Evolutionary conservation across 2,888 invertebrate genomes (phyloP).

Genomic region (Prosopocoilus inquinatus): DNA sequence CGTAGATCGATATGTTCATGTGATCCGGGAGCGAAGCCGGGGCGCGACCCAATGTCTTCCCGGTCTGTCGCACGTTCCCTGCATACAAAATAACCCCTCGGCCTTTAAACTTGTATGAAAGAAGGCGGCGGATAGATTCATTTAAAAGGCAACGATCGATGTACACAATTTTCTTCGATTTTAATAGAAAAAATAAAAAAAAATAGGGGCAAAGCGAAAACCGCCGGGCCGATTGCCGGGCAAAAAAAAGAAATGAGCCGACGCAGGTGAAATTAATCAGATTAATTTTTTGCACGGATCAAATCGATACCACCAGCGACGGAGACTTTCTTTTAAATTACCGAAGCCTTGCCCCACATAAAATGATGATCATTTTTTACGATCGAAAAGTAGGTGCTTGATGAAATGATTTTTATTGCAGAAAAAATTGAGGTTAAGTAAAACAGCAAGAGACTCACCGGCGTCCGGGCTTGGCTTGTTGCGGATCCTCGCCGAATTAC

Average conservation of each 20-base stretch:
- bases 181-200: too few species aligned
- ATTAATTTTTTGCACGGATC: too few species aligned
- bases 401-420: background rate
- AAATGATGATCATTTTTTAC: background rate
- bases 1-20: constrained; percentile 27
- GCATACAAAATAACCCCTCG: constrained; percentile 24
- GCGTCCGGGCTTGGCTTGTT: background rate
- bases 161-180: background rate
- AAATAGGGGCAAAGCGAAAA: too few species aligned
- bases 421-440: background rate
- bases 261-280: too few species aligned
- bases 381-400: background rate
- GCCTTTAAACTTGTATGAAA: constrained; percentile 22
- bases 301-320: too few species aligned
- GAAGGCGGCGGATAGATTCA: constrained; percentile 16
- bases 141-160: constrained; percentile 23
- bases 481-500: background rate
- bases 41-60: constrained; percentile 25
- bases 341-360: background rate
- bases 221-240: too few species aligned
- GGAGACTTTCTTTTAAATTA: background rate
- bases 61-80: constrained; percentile 21
- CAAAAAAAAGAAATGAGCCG: too few species aligned
- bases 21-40: constrained; percentile 23
- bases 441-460: background rate